Evolutionary conservation across 1,140 invertebrate species (phyloP).

Genomic region (Aporrectodea caliginosa): DNA sequence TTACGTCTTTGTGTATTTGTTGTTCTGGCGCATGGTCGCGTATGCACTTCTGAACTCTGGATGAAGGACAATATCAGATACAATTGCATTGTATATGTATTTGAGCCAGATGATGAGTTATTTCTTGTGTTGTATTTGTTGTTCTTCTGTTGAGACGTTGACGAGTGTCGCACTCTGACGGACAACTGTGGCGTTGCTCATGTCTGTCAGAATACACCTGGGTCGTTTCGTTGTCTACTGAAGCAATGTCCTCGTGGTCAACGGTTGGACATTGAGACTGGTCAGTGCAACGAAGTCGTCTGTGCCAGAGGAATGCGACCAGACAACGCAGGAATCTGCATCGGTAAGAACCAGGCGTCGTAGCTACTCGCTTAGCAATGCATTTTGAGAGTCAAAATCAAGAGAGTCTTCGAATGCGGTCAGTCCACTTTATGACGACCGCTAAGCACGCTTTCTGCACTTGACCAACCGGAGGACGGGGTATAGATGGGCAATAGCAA

Average conservation of each 20-base stretch:
- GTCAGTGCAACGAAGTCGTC: slow-evolving; percentile 45
- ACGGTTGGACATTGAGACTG: slow-evolving; percentile 43
- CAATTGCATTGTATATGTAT: too few relatives aligned
- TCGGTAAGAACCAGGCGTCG: slow-evolving; percentile 25
- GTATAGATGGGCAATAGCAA: too few relatives aligned
- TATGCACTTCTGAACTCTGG: too few relatives aligned
- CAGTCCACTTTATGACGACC: neutral
- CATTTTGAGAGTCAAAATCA: neutral
- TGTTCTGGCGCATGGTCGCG: too few relatives aligned
- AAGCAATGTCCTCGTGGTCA: slow-evolving; percentile 58
- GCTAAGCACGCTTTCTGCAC: neutral
- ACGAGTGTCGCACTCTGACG: slow-evolving; percentile 79
- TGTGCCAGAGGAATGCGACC: slow-evolving; percentile 59
- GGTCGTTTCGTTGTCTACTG: slow-evolving; percentile 71
- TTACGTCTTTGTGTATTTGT: too few relatives aligned
- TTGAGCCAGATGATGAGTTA: too few relatives aligned
- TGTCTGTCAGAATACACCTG: slow-evolving; percentile 77
- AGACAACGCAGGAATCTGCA: slow-evolving; percentile 57
- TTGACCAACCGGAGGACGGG: too few relatives aligned
- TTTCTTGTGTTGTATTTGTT: too few relatives aligned
- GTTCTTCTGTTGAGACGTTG: slow-evolving; percentile 67
- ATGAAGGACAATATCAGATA: too few relatives aligned
- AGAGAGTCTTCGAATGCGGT: neutral
- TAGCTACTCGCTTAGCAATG: neutral
- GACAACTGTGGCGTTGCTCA: slow-evolving; percentile 78